Evolutionary conservation across 1,140 invertebrate species (phyloP).

Genomic region (Camponotus vicinus): DNA sequence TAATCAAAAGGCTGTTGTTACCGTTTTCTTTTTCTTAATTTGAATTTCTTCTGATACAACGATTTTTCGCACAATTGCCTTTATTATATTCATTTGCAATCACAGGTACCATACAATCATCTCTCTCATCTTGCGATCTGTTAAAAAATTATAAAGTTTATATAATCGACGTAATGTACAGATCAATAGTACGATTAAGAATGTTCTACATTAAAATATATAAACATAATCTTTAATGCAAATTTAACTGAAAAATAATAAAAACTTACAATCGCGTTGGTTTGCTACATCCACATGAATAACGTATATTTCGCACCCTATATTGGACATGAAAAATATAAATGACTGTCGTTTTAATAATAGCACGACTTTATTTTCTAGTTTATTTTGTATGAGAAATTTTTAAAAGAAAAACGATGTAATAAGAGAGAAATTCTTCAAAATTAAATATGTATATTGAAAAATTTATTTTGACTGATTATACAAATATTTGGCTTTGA

Average conservation of each 20-base stretch:
- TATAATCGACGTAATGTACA: background rate
- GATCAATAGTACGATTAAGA: background rate
- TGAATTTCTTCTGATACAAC: slow-evolving; percentile 44
- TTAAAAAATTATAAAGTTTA: slow-evolving; percentile 10
- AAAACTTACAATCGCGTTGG: slow-evolving; percentile 19
- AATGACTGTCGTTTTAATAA: slow-evolving; percentile 3
- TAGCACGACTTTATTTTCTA: background rate
- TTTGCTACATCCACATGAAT: slow-evolving; percentile 30
- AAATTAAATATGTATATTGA: background rate
- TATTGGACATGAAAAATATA: background rate
- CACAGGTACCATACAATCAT: background rate
- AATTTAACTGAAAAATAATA: background rate
- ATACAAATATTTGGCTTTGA: background rate
- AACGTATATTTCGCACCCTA: slow-evolving; percentile 21
- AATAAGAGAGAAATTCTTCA: background rate
- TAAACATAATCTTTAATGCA: background rate
- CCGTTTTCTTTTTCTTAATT: background rate
- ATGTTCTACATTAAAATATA: background rate
- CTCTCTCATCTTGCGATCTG: background rate
- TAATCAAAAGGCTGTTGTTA: background rate
- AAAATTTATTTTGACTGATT: background rate
- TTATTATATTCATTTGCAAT: slow-evolving; percentile 7
- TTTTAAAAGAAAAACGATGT: background rate
- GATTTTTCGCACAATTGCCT: slow-evolving; percentile 1
- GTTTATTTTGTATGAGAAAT: background rate